These are phyloP conservation scores for Trichacis sp. DNA, from an alignment of 2,888 invertebrate species.

Conservation along the genomic window DNA sequence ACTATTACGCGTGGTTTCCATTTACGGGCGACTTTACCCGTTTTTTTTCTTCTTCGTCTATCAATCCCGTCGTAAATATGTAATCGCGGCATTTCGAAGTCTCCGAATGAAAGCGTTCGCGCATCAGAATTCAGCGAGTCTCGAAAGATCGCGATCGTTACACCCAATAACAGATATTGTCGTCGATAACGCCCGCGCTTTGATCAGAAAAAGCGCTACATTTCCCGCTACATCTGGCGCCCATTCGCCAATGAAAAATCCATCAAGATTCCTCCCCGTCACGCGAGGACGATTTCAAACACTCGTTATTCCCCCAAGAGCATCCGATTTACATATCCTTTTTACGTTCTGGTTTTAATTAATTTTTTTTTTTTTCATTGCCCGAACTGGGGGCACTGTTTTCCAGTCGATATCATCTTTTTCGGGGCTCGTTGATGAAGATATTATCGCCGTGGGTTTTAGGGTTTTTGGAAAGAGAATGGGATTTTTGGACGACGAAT, in stretches of 20 bases:
- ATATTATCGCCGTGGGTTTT: no score
- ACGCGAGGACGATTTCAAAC: neutral
- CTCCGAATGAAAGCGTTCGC: neutral
- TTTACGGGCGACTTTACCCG: no score
- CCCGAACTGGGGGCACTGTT: no score
- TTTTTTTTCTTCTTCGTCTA: no score
- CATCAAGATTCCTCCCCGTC: neutral
- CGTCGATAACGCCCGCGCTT: conserved; percentile 38
- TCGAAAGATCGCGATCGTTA: conserved; percentile 58
- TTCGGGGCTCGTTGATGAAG: no score
- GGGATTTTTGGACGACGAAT: no score
- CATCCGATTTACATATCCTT: neutral
- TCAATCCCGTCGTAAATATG: neutral
- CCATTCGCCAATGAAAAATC: conserved; percentile 4
- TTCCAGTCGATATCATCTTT: no score
- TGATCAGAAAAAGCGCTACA: conserved; percentile 1
- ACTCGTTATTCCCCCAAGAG: neutral
- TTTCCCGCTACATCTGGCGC: conserved; percentile 4
- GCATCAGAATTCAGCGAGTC: conserved; percentile 2
- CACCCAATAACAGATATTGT: conserved; percentile 44
- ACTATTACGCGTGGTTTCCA: no score
- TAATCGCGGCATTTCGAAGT: neutral
- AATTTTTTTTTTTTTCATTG: neutral
- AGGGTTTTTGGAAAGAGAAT: no score
- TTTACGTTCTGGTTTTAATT: neutral